phyloP scores from a whole-genome alignment of 2,888 invertebrate species.

The Prosapia bicincta region DNA sequence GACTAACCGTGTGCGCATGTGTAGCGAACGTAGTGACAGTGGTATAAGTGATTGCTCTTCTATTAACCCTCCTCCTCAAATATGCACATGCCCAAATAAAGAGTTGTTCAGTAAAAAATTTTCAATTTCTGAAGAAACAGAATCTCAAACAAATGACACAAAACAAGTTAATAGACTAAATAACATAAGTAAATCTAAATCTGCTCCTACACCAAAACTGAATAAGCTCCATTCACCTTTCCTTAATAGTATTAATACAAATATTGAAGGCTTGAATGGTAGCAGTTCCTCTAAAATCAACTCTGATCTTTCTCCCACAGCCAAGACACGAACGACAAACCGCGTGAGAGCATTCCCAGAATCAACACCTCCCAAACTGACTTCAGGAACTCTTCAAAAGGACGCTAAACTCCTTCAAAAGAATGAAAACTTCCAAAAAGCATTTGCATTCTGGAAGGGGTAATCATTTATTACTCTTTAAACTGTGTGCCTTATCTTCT shows the following conservation, averaged over 20 bases:
- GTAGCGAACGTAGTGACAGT: conserved; percentile 44
- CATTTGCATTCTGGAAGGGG: conserved; percentile 50
- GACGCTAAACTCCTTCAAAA: conserved; percentile 29
- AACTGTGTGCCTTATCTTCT: conserved; percentile 20
- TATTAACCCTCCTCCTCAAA: conserved; percentile 20
- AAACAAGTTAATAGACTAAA: conserved; percentile 3
- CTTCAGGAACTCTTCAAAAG: conserved; percentile 27
- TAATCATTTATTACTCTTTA: conserved; percentile 1
- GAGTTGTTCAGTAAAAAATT: conserved; percentile 27
- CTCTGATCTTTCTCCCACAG: conserved; percentile 20
- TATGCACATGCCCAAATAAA: neutral
- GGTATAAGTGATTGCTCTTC: conserved; percentile 44
- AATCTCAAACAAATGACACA: conserved; percentile 11
- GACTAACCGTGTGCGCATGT: conserved; percentile 34
- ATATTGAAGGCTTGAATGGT: conserved; percentile 11
- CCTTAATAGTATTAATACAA: conserved; percentile 1
- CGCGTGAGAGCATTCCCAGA: conserved; percentile 16
- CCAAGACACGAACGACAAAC: conserved; percentile 27
- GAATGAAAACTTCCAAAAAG: conserved; percentile 45
- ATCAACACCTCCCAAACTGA: conserved; percentile 7
- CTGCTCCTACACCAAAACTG: neutral
- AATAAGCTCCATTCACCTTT: neutral
- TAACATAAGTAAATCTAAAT: neutral
- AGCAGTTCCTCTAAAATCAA: conserved; percentile 7
- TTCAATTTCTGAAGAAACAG: conserved; percentile 34